phyloP scores from a whole-genome alignment of 2,888 invertebrate genomes.

The Mimachlamys varia region DNA sequence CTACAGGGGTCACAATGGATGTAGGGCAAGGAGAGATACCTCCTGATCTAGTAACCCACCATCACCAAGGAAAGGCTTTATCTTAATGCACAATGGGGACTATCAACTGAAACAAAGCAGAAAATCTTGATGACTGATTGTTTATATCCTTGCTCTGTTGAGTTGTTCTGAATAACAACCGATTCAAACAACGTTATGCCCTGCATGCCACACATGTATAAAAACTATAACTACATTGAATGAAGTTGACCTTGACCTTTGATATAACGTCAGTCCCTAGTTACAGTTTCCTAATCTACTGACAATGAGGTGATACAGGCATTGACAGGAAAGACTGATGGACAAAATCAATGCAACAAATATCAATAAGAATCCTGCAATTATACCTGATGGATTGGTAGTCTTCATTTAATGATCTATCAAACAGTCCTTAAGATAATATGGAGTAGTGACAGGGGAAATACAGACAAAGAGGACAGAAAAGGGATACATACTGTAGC shows the following conservation, averaged over 20 bases:
- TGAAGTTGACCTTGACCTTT: constrained; percentile 18
- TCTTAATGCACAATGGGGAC: no score
- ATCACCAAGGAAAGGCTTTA: no score
- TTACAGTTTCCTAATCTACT: background rate
- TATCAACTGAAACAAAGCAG: no score
- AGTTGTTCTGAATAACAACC: no score
- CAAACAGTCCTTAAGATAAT: background rate
- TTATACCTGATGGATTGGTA: background rate
- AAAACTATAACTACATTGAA: background rate
- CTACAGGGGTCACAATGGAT: background rate
- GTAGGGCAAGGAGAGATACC: background rate
- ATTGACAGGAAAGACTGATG: background rate
- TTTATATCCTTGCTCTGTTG: no score
- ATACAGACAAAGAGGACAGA: background rate
- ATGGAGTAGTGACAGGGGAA: background rate
- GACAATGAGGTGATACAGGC: background rate
- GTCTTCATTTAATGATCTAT: background rate
- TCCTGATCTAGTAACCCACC: background rate
- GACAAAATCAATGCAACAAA: background rate
- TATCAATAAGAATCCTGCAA: background rate
- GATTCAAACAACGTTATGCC: no score
- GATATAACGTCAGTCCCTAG: background rate
- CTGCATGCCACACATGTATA: background rate
- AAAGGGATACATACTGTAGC: no score
- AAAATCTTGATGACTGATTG: no score